Base-by-base conservation (phyloP, 2,888 invertebrate genomes). In the Seira musarum region DNA sequence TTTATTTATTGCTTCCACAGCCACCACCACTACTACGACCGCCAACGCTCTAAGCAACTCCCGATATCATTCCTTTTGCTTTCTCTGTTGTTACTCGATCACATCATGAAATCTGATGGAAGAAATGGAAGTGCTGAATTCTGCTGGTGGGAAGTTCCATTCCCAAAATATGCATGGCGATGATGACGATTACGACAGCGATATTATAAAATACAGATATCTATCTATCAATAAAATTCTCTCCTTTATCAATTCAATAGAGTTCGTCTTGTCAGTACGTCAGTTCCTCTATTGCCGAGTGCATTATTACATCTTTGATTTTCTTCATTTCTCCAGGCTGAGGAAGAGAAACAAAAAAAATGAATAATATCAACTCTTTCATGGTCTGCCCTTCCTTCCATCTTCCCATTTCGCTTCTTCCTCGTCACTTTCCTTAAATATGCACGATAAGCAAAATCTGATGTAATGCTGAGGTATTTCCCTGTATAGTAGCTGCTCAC, bases 351-450 rank as follows among this genome's bases (percentile, higher is more conserved):
- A 49, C 49, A 49, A 49, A 49, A 49, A 40, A 49, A 30, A 30
- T 30, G 30, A 30, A 30, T 30, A 30, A 30, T 30, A 30, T 30
- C 30, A 30, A 30, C 30, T 30, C 30, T 30, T 30, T 8, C 30
- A 17, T 53, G 17, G 13, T 53, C 82, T 84, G 81, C 84, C 66
- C 67, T 83, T 84, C 81, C n/a, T n/a, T 81, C 73, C 77, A 76
- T 70, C 65, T 13, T 19, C 60, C 63, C 35, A 15, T 60, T 77
- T 64, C 75, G 49, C 24, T 35, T 60, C 8, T 60, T 21, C n/a
- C n/a, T n/a, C n/a, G n/a, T 60, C 21, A 5, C 13, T 60, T 60
- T 49, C 49, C 49, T 15, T 13, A 49, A n/a, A 49, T 6, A 60
- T 5, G 60, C 60, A 60, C 60, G 21, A 60, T 60, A 60, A 60